Conservation (phyloP, 2,113 vertebrate genomes). For the Copsychus sechellarum region DNA sequence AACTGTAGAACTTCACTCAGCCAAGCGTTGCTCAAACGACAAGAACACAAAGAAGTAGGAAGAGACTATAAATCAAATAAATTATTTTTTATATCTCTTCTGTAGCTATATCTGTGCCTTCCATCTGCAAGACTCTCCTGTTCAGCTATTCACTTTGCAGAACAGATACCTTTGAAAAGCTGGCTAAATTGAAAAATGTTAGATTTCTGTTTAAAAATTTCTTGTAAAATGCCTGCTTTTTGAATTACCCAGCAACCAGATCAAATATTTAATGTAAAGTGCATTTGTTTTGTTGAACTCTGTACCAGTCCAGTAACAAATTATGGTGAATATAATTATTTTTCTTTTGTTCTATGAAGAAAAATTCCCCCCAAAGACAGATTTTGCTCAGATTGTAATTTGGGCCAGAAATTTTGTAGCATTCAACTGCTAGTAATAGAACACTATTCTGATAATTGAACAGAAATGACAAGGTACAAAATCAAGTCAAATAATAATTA, state of each 20-base stretch:
- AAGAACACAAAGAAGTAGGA: background rate
- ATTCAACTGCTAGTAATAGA: background rate
- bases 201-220: background rate
- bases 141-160: background rate
- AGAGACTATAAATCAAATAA: constrained; percentile 27
- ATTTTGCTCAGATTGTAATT: constrained; percentile 3
- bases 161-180: background rate
- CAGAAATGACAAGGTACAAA: background rate
- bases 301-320: background rate
- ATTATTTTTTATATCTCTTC: constrained; percentile 10
- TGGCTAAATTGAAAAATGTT: constrained; percentile 3
- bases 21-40: background rate
- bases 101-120: background rate
- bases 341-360: background rate
- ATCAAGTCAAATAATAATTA: background rate
- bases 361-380: background rate
- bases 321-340: background rate
- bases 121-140: background rate
- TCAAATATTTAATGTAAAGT: background rate
- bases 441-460: background rate
- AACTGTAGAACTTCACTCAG: background rate
- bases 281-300: background rate
- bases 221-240: background rate
- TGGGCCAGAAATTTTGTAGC: background rate
- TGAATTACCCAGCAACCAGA: background rate